phyloP scores from a whole-genome alignment of 1,140 invertebrate species.

The Panagrolaimus sp. region DNA sequence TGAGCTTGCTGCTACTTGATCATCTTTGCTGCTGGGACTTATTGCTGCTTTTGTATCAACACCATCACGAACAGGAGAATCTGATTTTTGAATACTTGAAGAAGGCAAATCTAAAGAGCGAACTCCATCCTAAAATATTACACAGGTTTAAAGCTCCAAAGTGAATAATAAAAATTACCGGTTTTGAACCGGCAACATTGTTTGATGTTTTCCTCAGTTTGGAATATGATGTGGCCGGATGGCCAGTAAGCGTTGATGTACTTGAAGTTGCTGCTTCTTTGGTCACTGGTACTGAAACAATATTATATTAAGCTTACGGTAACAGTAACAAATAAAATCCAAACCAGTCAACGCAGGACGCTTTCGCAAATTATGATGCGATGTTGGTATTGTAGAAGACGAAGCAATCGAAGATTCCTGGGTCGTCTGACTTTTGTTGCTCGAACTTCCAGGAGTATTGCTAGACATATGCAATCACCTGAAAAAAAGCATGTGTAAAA shows the following conservation, averaged over 20 bases:
- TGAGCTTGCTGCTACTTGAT: too few relatives aligned
- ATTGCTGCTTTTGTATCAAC: neutral
- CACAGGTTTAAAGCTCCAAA: too few relatives aligned
- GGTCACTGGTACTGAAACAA: neutral
- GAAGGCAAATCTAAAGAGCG: constrained; percentile 5
- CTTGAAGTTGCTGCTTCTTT: too few relatives aligned
- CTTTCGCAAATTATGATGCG: constrained; percentile 10
- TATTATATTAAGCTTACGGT: neutral
- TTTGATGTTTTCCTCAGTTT: constrained; percentile 15
- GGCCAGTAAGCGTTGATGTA: too few relatives aligned
- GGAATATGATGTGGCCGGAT: neutral
- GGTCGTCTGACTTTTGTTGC: neutral
- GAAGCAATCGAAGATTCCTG: constrained; percentile 1
- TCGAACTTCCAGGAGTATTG: constrained; percentile 13
- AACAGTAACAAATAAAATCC: neutral
- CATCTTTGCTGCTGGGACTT: too few relatives aligned
- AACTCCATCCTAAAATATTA: neutral
- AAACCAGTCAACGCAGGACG: neutral
- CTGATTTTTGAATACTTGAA: neutral
- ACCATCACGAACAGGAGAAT: neutral
- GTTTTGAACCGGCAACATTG: neutral
- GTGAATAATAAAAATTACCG: neutral
- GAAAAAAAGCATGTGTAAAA: too few relatives aligned
- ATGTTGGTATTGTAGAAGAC: constrained; percentile 2
- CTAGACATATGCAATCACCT: constrained; percentile 10